These are phyloP conservation scores for Clarias batrachus DNA, from an alignment of 2,113 vertebrate genomes.

Conservation along the genomic window DNA sequence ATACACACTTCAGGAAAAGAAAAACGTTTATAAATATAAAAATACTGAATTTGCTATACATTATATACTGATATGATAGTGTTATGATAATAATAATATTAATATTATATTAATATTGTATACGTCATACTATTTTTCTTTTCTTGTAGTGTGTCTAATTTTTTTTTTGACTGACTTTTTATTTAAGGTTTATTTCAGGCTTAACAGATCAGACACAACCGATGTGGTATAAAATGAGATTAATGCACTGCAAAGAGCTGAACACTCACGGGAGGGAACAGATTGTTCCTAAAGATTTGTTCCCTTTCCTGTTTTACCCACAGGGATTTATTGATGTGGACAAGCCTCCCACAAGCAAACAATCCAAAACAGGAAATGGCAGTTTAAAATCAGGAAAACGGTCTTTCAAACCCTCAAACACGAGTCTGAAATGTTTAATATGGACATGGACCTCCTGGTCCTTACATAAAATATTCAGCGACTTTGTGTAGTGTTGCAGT, in stretches of 20 bases:
- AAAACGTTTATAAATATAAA: too few species aligned
- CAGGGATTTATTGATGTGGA: neutral
- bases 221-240: neutral
- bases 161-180: too few species aligned
- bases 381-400: neutral
- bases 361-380: slow-evolving; percentile 24
- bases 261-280: neutral
- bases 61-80: too few species aligned
- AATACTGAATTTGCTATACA: too few species aligned
- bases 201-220: too few species aligned
- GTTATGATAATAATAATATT: too few species aligned
- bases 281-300: neutral
- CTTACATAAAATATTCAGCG: neutral
- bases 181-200: too few species aligned
- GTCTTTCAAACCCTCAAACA: neutral
- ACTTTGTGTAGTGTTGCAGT: neutral
- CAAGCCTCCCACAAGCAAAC: neutral
- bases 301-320: neutral
- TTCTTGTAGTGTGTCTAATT: too few species aligned
- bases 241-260: neutral
- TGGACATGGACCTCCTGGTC: neutral
- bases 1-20: too few species aligned
- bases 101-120: too few species aligned
- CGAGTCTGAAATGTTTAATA: neutral
- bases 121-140: too few species aligned